These are phyloP conservation scores for Pachycephala philippinensis DNA, from an alignment of 2,113 vertebrate species.

Conservation along the genomic window DNA sequence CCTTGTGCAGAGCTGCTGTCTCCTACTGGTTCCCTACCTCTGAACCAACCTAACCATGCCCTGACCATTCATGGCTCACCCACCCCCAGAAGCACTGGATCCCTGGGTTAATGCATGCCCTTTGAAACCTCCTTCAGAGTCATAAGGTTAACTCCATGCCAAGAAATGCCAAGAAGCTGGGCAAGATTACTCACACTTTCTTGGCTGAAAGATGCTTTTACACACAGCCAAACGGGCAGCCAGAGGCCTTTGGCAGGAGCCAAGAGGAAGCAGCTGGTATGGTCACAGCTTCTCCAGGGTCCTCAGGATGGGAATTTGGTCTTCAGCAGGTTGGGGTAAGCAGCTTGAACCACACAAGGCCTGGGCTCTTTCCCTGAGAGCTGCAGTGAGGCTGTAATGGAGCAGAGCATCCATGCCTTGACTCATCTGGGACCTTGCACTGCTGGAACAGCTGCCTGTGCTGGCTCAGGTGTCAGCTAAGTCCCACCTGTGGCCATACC, in stretches of 20 bases:
- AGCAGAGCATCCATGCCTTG: background rate
- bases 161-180: background rate
- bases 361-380: background rate
- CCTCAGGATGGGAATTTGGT: background rate
- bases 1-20: background rate
- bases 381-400: rapidly evolving
- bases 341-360: background rate
- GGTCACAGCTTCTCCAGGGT: background rate
- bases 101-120: background rate
- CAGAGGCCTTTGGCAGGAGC: background rate
- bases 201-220: background rate
- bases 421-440: background rate
- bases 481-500: background rate
- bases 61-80: background rate
- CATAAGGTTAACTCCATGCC: background rate
- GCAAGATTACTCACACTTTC: background rate
- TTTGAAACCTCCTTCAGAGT: background rate
- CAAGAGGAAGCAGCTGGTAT: background rate
- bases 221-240: rapidly evolving
- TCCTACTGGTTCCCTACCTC: background rate
- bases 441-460: background rate
- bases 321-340: background rate
- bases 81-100: background rate
- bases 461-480: background rate
- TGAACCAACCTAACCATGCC: background rate